Evolutionary conservation across 2,888 invertebrate genomes (phyloP), one percentile per base, ranked within the genome.

Genomic region (Liopterus haemorrhoidalis): DNA sequence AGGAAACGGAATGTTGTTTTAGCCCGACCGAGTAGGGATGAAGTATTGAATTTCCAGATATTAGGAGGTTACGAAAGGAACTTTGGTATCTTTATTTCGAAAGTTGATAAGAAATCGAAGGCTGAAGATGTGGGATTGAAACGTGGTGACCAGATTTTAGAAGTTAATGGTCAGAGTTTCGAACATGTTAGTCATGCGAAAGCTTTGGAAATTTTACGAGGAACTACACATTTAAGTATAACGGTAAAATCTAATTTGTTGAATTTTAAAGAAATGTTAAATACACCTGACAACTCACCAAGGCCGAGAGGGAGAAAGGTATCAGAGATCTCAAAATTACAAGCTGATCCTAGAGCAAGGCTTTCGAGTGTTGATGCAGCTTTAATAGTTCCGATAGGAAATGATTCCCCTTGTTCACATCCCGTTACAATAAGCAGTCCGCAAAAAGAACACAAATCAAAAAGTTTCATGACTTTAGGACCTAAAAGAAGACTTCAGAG

Each of bases 141-240:
- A 68, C 78, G 95, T 41, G 97, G 96, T 27, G 97, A 99, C 73
- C 96, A 99, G 74, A 90, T 99, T 50, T 73, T 97, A 55, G 95
- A 96, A 72, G 95, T 99, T 1, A 99, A 99, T 68, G 94, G 95
- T 19, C 92, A 95, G 65, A 93, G 89, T 60, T 94, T 97, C 67
- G 87, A 90, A 61, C 91, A 92, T 69, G 90, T 97, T 35, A 88
- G 85, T 57, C 87, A 91, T 66, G 82, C 85, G 33, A 82, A 86
- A 62, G 96, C 97, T 6, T 75, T 95, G 68, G 96, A 97, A 70
- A 84, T 96, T 51, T 78, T 99, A 11, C 80, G 87, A 53, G 86
- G 91, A 47, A 90, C 94, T 36, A 99, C 96, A 36, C 97, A 97
- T 72, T 74, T 99, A 49, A 90, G 92, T 66, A 88, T 99, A 56